A percentile compares a stretch with the other conserved stretches of the same genome.
Conservation (phyloP, 2,797 vertebrate genomes). For the Eulemur coronatus region DNA sequence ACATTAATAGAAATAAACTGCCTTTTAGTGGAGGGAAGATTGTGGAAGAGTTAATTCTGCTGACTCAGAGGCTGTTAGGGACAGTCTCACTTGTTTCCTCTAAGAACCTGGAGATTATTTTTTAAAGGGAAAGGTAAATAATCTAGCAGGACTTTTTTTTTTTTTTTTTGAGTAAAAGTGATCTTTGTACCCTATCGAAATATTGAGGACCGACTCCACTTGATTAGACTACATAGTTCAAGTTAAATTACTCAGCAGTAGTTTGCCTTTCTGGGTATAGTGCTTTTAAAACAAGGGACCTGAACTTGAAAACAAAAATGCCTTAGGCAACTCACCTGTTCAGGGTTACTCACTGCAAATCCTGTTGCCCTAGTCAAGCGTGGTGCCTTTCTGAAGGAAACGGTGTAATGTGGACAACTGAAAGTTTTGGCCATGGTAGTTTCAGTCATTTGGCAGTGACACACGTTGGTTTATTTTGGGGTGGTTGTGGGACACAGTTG, state of each 20-base stretch:
- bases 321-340: background rate
- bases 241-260: background rate
- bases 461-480: background rate
- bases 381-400: background rate
- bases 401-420: fast-evolving
- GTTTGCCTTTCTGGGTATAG: constrained; percentile 21
- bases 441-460: background rate
- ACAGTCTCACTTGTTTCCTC: background rate
- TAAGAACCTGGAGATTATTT: background rate
- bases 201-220: background rate
- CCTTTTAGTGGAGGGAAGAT: background rate
- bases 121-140: background rate
- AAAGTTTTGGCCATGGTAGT: background rate
- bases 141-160: background rate
- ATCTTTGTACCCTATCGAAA: background rate
- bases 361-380: background rate
- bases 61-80: background rate
- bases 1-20: background rate
- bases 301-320: background rate
- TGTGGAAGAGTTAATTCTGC: background rate
- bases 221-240: background rate
- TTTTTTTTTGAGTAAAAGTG: background rate
- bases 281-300: constrained; percentile 51
- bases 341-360: background rate
- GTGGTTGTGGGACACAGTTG: background rate